Base-by-base conservation (phyloP, 2,113 vertebrate genomes). In the Sinocyclocheilus grahami region DNA sequence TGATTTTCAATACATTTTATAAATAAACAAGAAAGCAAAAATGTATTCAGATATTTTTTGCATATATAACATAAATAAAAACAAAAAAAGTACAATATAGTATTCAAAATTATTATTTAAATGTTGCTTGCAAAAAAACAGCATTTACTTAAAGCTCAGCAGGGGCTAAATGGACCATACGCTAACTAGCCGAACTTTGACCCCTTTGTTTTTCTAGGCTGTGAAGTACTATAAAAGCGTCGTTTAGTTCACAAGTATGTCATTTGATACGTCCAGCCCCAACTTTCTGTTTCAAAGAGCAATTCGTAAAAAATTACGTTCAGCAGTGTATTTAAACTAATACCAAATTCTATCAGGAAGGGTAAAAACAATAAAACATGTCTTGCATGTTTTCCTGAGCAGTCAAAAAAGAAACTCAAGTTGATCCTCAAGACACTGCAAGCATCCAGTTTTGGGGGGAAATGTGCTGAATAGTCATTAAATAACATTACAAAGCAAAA, bases 161-260 rank as follows among this genome's bases (percentile, higher is more conserved):
- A 62, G 58, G 39, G 71, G 11, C 71, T 46, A 46, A 75, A 46
- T 46, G 22, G 71, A 46, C 71, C 71, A 24, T 75, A 75, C 14
- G 39, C 71, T n/a, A 24, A 75, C 71, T n/a, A 46, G 39, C 22
- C 22, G 11, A 75, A 75, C 71, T 24, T 75, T 75, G 71, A 75
- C 71, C 39, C 71, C 37, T 74, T 46, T 39, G 20, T 22, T 46
- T 46, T 46, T 74, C 39, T 46, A 74, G 39, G 30, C 10, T 42
- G 71, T 42, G 69, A 42, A 11, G 33, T 22, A 1, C 37, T 22
- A 42, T 11, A 72, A 42, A 5, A 10, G 37, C 71, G 12, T 74
- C n/a, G 2, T 27, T n/a, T 27, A 12, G n/a, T 63, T 33, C 30
- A 63, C 60, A 65, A 27, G 62, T 14, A 67, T 3, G 39, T 24